phyloP scores from a whole-genome alignment of 2,113 vertebrate genomes.

The Potamarius usumacintae region DNA sequence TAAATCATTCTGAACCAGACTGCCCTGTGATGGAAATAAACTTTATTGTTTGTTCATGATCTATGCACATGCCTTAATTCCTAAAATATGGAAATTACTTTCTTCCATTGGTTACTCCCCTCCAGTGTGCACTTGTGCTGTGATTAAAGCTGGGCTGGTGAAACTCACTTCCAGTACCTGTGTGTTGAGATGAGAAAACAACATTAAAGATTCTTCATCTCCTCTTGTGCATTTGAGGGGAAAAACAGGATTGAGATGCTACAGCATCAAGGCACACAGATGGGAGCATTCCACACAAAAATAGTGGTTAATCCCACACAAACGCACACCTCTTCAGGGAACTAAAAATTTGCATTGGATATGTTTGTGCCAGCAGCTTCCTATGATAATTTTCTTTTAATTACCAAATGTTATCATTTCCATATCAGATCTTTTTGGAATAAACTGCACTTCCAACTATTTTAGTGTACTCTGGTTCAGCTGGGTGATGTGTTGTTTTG shows the following conservation, averaged over 20 bases:
- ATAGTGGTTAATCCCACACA: conserved; percentile 8
- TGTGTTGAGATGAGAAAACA: conserved; percentile 32
- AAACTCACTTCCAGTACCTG: conserved; percentile 39
- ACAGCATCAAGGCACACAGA: conserved; percentile 4
- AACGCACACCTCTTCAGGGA: neutral
- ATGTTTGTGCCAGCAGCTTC: conserved; percentile 7
- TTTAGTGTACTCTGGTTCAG: neutral
- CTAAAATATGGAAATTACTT: conserved; percentile 30
- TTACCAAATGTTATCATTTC: conserved; percentile 3
- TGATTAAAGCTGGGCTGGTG: conserved; percentile 33
- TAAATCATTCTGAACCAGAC: conserved; percentile 27
- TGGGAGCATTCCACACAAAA: conserved; percentile 7
- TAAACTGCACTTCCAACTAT: conserved; percentile 1
- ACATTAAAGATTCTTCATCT: conserved; percentile 7
- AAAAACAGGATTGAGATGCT: conserved; percentile 12
- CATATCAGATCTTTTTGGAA: conserved; percentile 1
- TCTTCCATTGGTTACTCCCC: conserved; percentile 23
- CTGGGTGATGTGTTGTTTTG: neutral
- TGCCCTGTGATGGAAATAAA: conserved; percentile 25
- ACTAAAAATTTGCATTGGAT: neutral
- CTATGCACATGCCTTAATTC: conserved; percentile 24
- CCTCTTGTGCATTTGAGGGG: neutral
- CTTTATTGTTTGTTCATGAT: conserved; percentile 40
- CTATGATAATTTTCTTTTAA: conserved; percentile 1
- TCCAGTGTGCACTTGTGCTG: conserved; percentile 15